Evolutionary conservation across 2,113 vertebrate species (phyloP).

Genomic region (Azemiops feae): DNA sequence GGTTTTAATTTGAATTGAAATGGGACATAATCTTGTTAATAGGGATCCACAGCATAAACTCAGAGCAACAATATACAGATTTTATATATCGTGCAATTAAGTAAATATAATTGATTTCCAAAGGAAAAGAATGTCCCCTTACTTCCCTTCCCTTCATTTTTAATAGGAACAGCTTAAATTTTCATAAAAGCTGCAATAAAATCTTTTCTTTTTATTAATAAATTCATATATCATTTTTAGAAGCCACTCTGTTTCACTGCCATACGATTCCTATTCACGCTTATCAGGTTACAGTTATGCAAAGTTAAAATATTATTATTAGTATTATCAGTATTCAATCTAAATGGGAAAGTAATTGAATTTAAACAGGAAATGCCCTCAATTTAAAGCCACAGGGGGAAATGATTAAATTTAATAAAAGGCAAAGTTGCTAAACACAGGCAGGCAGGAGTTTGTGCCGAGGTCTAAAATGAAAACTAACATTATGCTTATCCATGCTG

Average conservation of each 20-base stretch:
- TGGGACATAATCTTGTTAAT: slow-evolving; percentile 55
- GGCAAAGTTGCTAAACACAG: slow-evolving; percentile 3
- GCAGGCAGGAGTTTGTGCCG: accelerated
- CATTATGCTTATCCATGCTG: background rate
- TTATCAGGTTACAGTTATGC: slow-evolving; percentile 19
- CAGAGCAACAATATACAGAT: slow-evolving; percentile 57
- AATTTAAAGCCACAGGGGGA: slow-evolving; percentile 6
- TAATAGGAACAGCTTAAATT: slow-evolving; percentile 53
- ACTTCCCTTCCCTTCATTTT: slow-evolving; percentile 52
- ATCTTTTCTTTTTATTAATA: slow-evolving; percentile 26
- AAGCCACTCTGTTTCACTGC: slow-evolving; percentile 33
- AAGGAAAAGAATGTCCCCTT: slow-evolving; percentile 50
- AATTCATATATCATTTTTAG: slow-evolving; percentile 30
- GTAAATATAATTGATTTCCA: slow-evolving; percentile 65
- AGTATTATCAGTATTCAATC: slow-evolving; percentile 13
- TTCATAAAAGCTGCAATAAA: background rate
- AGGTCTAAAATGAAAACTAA: slow-evolving; percentile 8
- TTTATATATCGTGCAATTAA: slow-evolving; percentile 59
- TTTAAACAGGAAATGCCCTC: background rate
- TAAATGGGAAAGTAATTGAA: slow-evolving; percentile 15
- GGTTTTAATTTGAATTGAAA: slow-evolving; percentile 55
- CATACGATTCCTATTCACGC: background rate
- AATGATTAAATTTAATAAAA: slow-evolving; percentile 30
- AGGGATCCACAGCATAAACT: slow-evolving; percentile 51
- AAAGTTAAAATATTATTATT: slow-evolving; percentile 25